These are phyloP conservation scores for Sapajus apella DNA, from an alignment of 2,113 vertebrate genomes.

Conservation along the genomic window DNA sequence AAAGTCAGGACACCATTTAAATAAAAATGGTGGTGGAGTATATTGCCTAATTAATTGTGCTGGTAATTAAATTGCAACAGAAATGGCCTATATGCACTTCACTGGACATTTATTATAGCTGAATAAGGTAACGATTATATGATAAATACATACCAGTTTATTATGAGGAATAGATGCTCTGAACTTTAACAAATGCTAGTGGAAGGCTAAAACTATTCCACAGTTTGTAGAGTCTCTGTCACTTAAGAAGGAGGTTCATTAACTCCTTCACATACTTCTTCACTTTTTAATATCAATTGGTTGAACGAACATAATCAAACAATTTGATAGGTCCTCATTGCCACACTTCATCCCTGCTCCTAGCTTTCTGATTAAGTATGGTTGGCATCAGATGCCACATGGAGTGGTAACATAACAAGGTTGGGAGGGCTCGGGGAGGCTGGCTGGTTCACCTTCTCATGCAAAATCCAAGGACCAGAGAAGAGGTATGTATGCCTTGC, in stretches of 20 bases:
- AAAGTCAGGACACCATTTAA: slow-evolving; percentile 62
- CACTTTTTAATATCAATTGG: background rate
- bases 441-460: background rate
- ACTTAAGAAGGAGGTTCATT: slow-evolving; percentile 25
- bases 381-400: background rate
- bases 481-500: background rate
- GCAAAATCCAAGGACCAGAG: background rate
- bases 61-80: slow-evolving; percentile 80
- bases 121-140: slow-evolving; percentile 79
- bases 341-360: background rate
- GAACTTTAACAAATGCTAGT: slow-evolving; percentile 41
- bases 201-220: slow-evolving; percentile 20
- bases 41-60: slow-evolving; percentile 78
- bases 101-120: slow-evolving; percentile 75
- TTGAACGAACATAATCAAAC: background rate
- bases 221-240: slow-evolving; percentile 34
- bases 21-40: slow-evolving; percentile 72
- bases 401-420: background rate
- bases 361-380: background rate
- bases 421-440: background rate
- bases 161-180: slow-evolving; percentile 60
- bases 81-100: slow-evolving; percentile 76
- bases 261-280: background rate
- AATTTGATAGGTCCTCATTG: background rate
- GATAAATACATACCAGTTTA: slow-evolving; percentile 76